A percentile compares a stretch with the other conserved stretches of the same genome.
Conservation (phyloP, 2,888 invertebrate species). For the Mimumesa dahlbomi region DNA sequence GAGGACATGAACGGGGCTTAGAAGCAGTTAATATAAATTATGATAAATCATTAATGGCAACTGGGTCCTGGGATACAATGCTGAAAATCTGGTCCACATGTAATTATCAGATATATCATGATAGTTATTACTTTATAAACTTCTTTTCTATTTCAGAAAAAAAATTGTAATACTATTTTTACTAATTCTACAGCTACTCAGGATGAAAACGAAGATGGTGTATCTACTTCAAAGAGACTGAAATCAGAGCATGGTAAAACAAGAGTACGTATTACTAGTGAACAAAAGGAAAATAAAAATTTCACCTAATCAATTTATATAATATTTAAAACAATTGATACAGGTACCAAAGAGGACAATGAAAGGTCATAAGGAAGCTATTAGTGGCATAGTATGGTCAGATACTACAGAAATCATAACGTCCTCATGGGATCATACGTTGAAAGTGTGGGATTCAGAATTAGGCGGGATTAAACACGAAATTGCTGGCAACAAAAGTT, state of each 20-base stretch:
- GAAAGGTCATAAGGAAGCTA: constrained; percentile 95
- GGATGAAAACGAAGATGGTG: constrained; percentile 82
- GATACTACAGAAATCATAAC: constrained; percentile 90
- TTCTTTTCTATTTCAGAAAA: not conserved
- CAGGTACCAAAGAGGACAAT: constrained; percentile 92
- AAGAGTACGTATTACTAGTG: constrained; percentile 80
- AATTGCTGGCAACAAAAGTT: constrained; percentile 93
- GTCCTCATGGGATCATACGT: constrained; percentile 96
- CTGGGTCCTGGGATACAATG: constrained; percentile 96
- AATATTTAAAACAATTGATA: not conserved
- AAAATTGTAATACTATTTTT: not conserved
- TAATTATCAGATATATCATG: constrained; percentile 78
- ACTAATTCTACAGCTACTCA: constrained; percentile 61
- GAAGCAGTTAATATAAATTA: constrained; percentile 92
- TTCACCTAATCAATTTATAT: not conserved
- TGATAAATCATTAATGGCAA: constrained; percentile 86
- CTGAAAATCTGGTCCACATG: constrained; percentile 94
- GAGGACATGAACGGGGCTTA: constrained; percentile 95
- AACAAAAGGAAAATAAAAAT: not conserved
- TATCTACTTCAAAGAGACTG: constrained; percentile 83
- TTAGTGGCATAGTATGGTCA: constrained; percentile 93
- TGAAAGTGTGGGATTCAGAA: constrained; percentile 96
- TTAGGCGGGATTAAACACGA: constrained; percentile 91
- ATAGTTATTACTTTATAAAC: no score
- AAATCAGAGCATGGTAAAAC: constrained; percentile 83